Evolutionary conservation across 2,888 invertebrate genomes (phyloP).

Genomic region (Mayetiola destructor): DNA sequence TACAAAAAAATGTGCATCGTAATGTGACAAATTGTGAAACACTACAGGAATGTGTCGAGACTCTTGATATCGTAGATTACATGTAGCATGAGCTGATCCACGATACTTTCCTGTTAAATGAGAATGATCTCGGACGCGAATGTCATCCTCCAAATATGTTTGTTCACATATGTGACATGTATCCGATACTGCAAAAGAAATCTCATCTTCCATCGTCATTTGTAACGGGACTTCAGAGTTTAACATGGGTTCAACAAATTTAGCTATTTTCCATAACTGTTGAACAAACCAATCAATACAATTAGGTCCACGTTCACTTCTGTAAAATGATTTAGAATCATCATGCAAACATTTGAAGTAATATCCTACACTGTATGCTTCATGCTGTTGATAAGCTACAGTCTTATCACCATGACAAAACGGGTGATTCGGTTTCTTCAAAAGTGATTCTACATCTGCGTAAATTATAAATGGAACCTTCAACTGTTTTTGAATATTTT

Average conservation of each 20-base stretch:
- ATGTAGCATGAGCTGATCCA: slow-evolving; percentile 4
- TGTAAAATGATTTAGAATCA: slow-evolving; percentile 17
- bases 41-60: background rate
- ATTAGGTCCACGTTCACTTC: slow-evolving; percentile 14
- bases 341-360: slow-evolving; percentile 21
- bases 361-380: slow-evolving; percentile 20
- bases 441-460: slow-evolving; percentile 20
- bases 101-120: slow-evolving; percentile 19
- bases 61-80: background rate
- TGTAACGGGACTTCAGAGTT: background rate
- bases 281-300: slow-evolving; percentile 11
- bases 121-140: slow-evolving; percentile 16
- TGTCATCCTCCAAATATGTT: background rate
- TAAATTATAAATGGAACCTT: slow-evolving; percentile 18
- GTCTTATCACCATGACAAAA: background rate
- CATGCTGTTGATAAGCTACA: slow-evolving; percentile 17
- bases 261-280: background rate
- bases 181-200: background rate
- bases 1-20: background rate
- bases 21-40: background rate
- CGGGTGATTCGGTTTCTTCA: slow-evolving; percentile 4
- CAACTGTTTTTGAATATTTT: slow-evolving; percentile 17
- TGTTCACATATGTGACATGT: background rate
- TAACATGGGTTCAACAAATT: background rate
- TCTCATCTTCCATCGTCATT: background rate